phyloP scores from a whole-genome alignment of 53 echinoderm and acorn worm genomes.

The Echinometra lucunter region DNA sequence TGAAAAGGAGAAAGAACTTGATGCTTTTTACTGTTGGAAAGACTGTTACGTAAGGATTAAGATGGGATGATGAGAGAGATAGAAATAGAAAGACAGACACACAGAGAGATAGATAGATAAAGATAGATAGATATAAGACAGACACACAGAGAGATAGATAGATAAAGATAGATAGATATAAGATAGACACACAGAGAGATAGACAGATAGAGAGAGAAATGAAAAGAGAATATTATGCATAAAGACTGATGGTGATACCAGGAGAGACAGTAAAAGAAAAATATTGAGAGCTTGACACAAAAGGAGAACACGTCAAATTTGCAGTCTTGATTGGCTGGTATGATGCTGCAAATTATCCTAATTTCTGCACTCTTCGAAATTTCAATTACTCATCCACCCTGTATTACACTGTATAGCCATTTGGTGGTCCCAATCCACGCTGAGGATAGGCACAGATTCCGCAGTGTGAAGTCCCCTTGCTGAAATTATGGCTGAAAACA shows the following conservation, averaged over 20 bases:
- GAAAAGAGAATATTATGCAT: neutral
- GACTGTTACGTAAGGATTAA: no score
- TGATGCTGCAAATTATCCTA: neutral
- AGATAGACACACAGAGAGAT: no score
- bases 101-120: neutral
- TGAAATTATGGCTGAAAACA: constrained; percentile 43
- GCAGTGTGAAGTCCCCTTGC: neutral
- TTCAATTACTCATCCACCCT: constrained; percentile 6
- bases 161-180: no score
- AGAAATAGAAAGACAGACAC: no score
- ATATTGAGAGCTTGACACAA: neutral
- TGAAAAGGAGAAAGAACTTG: no score
- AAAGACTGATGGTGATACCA: neutral
- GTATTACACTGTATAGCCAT: neutral
- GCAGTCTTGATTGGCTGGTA: neutral
- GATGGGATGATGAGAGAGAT: no score
- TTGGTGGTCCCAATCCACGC: neutral
- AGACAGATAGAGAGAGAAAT: no score
- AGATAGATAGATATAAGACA: no score
- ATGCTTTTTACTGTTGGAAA: no score
- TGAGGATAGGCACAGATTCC: neutral
- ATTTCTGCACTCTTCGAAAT: neutral
- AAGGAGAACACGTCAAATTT: neutral
- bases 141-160: neutral
- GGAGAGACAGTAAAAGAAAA: no score